phyloP scores from a whole-genome alignment of 2,113 vertebrate species.

The Hucho hucho region DNA sequence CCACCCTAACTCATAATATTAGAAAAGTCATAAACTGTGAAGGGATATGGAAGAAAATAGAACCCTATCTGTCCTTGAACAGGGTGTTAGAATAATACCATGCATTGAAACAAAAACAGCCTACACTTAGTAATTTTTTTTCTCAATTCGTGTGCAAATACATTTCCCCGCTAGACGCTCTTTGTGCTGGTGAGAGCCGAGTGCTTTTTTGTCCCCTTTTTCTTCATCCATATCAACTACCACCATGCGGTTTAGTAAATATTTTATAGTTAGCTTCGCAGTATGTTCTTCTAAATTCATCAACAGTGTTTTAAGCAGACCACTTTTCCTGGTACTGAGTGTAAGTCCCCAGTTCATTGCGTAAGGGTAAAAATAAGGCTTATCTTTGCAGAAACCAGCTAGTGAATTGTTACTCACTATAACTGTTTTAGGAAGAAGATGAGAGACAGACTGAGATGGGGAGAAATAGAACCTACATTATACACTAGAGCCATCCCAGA shows the following conservation, averaged over 20 bases:
- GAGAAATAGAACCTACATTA: conserved; percentile 11
- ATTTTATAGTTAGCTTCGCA: conserved; percentile 71
- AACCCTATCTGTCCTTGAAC: conserved; percentile 15
- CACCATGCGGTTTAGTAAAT: conserved; percentile 57
- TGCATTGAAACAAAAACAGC: conserved; percentile 17
- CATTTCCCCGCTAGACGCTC: conserved; percentile 37
- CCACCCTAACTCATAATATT: conserved; percentile 34
- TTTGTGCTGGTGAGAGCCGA: background rate
- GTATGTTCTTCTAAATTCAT: conserved; percentile 77
- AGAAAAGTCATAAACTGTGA: conserved; percentile 44
- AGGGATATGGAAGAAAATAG: conserved; percentile 1
- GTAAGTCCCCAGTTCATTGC: conserved; percentile 61
- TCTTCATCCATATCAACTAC: conserved; percentile 48
- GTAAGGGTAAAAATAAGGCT: conserved; percentile 55
- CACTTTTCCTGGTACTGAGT: conserved; percentile 25
- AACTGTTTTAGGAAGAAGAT: conserved; percentile 41
- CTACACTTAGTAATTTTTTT: conserved; percentile 19
- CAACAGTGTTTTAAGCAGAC: conserved; percentile 66
- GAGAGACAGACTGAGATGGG: conserved; percentile 22
- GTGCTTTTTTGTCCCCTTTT: conserved; percentile 8
- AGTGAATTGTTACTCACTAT: conserved; percentile 71
- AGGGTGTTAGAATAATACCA: conserved; percentile 34
- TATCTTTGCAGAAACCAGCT: conserved; percentile 57
- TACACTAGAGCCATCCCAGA: conserved; percentile 4
- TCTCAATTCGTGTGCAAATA: conserved; percentile 45